Conservation (phyloP, 2,888 invertebrate genomes). For the Agelastica alni region DNA sequence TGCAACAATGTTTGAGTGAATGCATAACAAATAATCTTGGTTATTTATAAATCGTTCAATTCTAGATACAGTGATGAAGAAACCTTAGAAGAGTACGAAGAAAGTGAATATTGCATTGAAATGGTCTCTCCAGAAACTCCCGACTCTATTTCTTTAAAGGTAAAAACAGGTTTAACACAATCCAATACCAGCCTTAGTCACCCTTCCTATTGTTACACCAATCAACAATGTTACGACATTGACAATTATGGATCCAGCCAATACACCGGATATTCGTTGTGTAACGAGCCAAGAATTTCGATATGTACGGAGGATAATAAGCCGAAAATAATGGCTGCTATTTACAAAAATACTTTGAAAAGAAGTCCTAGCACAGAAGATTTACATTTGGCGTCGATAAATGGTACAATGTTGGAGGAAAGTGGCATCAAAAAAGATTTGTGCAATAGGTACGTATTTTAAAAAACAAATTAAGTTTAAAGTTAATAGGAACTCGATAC, state of each 20-base stretch:
- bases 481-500: too few relatives aligned
- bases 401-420: slow-evolving; percentile 31
- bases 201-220: slow-evolving; percentile 78
- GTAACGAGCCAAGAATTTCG: slow-evolving; percentile 2
- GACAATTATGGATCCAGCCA: slow-evolving; percentile 73
- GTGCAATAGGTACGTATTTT: slow-evolving; percentile 6
- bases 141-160: slow-evolving; percentile 57
- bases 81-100: slow-evolving; percentile 49
- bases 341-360: slow-evolving; percentile 66
- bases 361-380: slow-evolving; percentile 37
- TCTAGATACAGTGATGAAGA: slow-evolving; percentile 52
- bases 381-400: slow-evolving; percentile 48
- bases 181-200: slow-evolving; percentile 72
- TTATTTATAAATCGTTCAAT: slow-evolving; percentile 6
- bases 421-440: slow-evolving; percentile 3
- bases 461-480: too few relatives aligned
- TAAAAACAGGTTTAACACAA: slow-evolving; percentile 36
- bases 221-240: slow-evolving; percentile 76
- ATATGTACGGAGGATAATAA: slow-evolving; percentile 56
- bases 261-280: slow-evolving; percentile 47
- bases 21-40: too few relatives aligned
- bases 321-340: slow-evolving; percentile 72
- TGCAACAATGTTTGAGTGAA: too few relatives aligned
- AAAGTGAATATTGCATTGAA: slow-evolving; percentile 49
- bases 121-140: slow-evolving; percentile 48